Evolutionary conservation across 2,113 vertebrate genomes (phyloP).

Genomic region (Xiphophorus hellerii): DNA sequence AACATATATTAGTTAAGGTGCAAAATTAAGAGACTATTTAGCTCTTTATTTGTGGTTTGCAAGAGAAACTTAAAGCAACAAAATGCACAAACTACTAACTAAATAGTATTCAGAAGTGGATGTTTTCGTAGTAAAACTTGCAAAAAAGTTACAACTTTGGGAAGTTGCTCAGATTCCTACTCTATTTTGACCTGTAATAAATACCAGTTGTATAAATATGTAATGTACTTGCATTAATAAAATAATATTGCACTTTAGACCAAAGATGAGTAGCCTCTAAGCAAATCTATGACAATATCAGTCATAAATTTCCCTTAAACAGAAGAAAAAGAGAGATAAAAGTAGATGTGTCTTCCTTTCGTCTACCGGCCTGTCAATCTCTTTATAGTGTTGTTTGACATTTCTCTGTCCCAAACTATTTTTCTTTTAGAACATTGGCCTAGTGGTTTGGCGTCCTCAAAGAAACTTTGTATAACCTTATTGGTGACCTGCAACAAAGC

Average conservation of each 20-base stretch:
- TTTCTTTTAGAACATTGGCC: not conserved
- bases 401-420: conserved; percentile 18
- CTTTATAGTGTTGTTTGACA: not conserved
- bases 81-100: not conserved
- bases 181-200: not conserved
- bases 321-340: not conserved
- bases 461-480: not conserved
- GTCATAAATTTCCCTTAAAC: not conserved
- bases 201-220: not conserved
- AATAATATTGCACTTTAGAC: not conserved
- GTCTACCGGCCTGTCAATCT: not conserved
- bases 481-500: conserved; percentile 29
- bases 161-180: not conserved
- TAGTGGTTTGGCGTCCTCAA: conserved; percentile 5
- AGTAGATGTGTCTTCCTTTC: not conserved
- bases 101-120: not conserved
- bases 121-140: not conserved
- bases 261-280: not conserved
- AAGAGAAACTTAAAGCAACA: not conserved
- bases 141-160: not conserved
- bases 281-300: not conserved
- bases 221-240: not conserved
- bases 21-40: not conserved
- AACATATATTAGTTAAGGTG: not conserved
- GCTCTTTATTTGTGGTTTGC: not conserved